phyloP scores from a whole-genome alignment of 2,797 vertebrate genomes.

The Clarias fuscus region DNA sequence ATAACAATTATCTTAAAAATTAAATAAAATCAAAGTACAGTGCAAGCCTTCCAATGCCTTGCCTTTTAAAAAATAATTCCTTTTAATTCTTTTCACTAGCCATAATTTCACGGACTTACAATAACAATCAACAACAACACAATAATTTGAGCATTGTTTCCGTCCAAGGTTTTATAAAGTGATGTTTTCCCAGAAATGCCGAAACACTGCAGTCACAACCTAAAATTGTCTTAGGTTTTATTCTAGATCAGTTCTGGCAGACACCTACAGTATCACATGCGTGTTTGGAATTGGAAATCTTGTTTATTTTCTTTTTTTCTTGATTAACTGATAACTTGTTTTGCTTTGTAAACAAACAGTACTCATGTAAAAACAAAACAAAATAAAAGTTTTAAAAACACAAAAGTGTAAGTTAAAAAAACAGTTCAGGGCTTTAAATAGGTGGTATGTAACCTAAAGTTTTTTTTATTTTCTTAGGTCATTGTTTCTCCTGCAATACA shows the following conservation, averaged over 20 bases:
- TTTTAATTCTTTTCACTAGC: neutral
- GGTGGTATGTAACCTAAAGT: neutral
- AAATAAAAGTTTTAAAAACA: no score
- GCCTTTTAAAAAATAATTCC: no score
- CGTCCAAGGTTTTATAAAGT: no score
- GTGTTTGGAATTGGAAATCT: neutral
- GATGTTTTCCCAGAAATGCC: neutral
- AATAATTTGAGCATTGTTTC: no score
- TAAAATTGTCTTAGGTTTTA: neutral
- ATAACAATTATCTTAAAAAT: neutral
- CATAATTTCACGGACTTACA: neutral
- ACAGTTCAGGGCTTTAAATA: neutral
- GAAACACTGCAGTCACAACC: neutral
- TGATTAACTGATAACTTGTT: neutral
- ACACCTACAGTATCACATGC: no score
- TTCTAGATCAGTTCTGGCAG: neutral
- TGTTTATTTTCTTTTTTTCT: neutral
- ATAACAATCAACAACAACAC: neutral
- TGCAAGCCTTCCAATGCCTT: neutral
- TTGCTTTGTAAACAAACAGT: neutral
- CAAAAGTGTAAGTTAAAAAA: no score
- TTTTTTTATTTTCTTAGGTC: neutral
- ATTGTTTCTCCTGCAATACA: neutral
- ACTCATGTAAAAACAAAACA: neutral
- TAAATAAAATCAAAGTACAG: neutral